Evolutionary conservation across 2,888 invertebrate genomes (phyloP).

Genomic region (Icerya purchasi): DNA sequence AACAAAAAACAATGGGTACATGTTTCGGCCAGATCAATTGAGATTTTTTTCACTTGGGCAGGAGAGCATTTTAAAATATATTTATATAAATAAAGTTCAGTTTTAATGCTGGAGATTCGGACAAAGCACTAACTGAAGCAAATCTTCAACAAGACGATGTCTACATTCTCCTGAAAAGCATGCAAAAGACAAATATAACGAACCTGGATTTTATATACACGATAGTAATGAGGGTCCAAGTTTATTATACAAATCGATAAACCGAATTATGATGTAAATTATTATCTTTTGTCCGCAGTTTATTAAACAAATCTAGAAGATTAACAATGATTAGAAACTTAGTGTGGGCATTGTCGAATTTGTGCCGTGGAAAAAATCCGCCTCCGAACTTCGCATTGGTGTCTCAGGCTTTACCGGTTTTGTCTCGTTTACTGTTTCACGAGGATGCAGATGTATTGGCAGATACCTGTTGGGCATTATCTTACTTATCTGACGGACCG

Average conservation of each 20-base stretch:
- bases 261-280: constrained; percentile 12
- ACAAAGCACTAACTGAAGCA: too few relatives aligned
- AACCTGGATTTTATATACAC: neutral
- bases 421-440: constrained; percentile 70
- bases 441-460: constrained; percentile 72
- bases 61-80: too few relatives aligned
- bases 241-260: neutral
- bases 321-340: constrained; percentile 84
- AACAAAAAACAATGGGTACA: too few relatives aligned
- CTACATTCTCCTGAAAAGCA: too few relatives aligned
- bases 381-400: constrained; percentile 76
- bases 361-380: constrained; percentile 93
- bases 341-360: constrained; percentile 94
- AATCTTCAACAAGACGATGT: too few relatives aligned
- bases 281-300: constrained; percentile 31
- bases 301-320: constrained; percentile 51
- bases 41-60: too few relatives aligned
- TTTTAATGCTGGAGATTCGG: too few relatives aligned
- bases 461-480: constrained; percentile 92
- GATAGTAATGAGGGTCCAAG: neutral
- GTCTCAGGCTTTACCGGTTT: constrained; percentile 57
- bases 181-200: too few relatives aligned
- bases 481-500: constrained; percentile 86
- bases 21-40: too few relatives aligned
- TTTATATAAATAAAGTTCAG: too few relatives aligned